phyloP scores from a whole-genome alignment of 2,797 vertebrate genomes.

The Toxotes lorentzi region DNA sequence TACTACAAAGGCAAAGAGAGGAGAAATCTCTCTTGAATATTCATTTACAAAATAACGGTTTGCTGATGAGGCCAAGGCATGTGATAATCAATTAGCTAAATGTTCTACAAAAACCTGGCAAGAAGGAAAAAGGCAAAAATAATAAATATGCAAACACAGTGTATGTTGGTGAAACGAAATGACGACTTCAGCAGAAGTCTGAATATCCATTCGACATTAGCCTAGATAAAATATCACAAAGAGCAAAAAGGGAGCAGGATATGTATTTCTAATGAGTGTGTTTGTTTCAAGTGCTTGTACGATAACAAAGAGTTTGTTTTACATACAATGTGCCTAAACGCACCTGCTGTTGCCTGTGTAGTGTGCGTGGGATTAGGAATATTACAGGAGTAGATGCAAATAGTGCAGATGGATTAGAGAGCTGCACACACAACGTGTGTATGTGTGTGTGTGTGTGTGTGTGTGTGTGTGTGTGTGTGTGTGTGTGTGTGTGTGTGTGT shows the following conservation, averaged over 20 bases:
- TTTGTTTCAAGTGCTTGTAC: conserved; percentile 57
- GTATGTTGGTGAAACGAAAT: conserved; percentile 65
- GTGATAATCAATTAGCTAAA: conserved; percentile 86
- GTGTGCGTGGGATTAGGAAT: conserved; percentile 48
- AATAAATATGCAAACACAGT: conserved; percentile 53
- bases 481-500: conserved; percentile 10
- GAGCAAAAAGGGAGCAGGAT: conserved; percentile 49
- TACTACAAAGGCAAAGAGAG: conserved; percentile 72
- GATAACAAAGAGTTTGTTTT: conserved; percentile 65
- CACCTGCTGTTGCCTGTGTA: conserved; percentile 60
- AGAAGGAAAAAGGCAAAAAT: conserved; percentile 49
- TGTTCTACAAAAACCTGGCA: conserved; percentile 79
- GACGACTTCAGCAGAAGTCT: conserved; percentile 78
- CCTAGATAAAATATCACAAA: conserved; percentile 67
- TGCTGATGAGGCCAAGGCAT: conserved; percentile 81
- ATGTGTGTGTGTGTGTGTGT: conserved; percentile 8
- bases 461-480: conserved; percentile 23
- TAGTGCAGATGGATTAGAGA: conserved; percentile 23
- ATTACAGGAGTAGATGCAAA: conserved; percentile 36
- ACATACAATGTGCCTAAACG: conserved; percentile 58
- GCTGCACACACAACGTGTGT: conserved; percentile 2
- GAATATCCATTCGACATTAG: conserved; percentile 72
- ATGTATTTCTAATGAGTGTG: conserved; percentile 72
- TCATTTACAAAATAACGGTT: conserved; percentile 84
- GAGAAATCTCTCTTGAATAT: conserved; percentile 76